These are phyloP conservation scores for Drosophila leontia DNA, from an alignment of 1,140 invertebrate genomes.

Conservation along the genomic window DNA sequence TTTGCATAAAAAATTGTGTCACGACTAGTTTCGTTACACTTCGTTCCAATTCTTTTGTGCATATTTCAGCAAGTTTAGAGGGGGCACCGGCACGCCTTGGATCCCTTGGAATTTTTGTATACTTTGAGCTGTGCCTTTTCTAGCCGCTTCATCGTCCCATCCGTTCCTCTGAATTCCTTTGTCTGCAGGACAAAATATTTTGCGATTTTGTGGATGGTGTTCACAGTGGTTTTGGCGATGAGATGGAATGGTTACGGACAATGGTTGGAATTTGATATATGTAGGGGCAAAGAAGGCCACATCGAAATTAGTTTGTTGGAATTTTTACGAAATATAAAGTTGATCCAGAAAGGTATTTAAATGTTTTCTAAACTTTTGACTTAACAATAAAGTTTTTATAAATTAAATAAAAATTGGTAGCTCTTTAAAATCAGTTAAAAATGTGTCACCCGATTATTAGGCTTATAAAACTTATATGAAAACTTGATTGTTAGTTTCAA, in stretches of 20 bases:
- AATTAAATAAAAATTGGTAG: too few species aligned
- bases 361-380: too few species aligned
- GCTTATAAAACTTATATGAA: background rate
- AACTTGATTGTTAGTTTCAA: slow-evolving; percentile 1
- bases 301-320: slow-evolving; percentile 18
- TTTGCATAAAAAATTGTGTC: slow-evolving; percentile 79
- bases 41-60: slow-evolving; percentile 56
- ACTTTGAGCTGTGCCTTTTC: slow-evolving; percentile 55
- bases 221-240: slow-evolving; percentile 26
- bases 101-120: slow-evolving; percentile 60
- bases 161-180: slow-evolving; percentile 49
- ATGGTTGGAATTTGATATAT: slow-evolving; percentile 35
- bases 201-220: slow-evolving; percentile 37
- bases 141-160: slow-evolving; percentile 68
- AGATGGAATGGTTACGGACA: background rate
- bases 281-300: background rate
- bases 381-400: too few species aligned
- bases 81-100: slow-evolving; percentile 29
- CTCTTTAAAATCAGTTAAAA: background rate
- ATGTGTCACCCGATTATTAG: too few species aligned
- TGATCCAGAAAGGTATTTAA: too few species aligned
- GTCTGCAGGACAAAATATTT: slow-evolving; percentile 67
- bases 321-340: background rate
- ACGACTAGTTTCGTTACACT: slow-evolving; percentile 77
- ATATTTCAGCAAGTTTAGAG: slow-evolving; percentile 30